Percentiles rank a stretch among this genome's conserved stretches.
Evolutionary conservation across 2,888 invertebrate genomes (phyloP).

Genomic region (Dicyrtoma fusca): DNA sequence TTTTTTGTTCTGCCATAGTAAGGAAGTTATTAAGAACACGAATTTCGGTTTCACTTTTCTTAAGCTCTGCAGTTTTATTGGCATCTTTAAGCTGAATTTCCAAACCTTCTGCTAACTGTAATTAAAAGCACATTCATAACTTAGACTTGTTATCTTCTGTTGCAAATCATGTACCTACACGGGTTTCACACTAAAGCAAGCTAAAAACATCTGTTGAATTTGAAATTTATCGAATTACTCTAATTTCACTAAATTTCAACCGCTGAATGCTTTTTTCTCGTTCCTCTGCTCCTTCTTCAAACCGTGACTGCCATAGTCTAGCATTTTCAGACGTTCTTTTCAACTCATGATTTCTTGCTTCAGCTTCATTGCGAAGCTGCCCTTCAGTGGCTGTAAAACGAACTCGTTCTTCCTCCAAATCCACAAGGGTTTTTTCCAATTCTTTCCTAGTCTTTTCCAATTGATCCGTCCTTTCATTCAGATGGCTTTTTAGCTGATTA

Average conservation of each 20-base stretch:
- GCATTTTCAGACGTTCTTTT: neutral
- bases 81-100: neutral
- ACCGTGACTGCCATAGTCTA: neutral
- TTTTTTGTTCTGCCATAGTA: neutral
- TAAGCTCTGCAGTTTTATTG: neutral
- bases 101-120: conserved; percentile 7
- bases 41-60: neutral
- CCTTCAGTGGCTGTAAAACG: neutral
- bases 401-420: conserved; percentile 14
- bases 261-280: conserved; percentile 1
- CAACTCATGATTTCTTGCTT: neutral
- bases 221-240: neutral
- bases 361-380: neutral
- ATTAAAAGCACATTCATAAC: too few relatives aligned
- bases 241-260: neutral
- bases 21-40: neutral
- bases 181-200: too few relatives aligned
- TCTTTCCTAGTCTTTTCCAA: neutral
- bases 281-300: neutral
- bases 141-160: neutral
- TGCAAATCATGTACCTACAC: too few relatives aligned
- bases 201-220: too few relatives aligned
- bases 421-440: neutral
- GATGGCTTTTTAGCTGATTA: conserved; percentile 5
- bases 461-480: neutral